A percentile compares a stretch with the other conserved stretches of the same genome.
Conservation (phyloP, 2,113 vertebrate genomes). For the Aviceda subcristata region DNA sequence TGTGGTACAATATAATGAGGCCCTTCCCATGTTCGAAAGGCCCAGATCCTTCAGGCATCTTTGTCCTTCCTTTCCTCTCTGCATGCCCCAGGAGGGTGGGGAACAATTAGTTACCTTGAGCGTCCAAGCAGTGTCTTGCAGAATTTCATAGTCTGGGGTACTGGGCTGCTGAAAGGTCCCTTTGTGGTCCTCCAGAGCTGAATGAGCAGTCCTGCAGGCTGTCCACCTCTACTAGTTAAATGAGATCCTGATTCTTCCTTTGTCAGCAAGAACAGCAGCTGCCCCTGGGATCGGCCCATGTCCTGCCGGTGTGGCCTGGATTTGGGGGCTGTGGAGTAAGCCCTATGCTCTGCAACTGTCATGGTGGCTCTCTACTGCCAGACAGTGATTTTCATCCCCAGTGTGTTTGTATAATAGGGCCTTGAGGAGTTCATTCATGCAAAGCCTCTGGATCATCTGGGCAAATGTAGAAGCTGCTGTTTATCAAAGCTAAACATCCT, state of each 20-base stretch:
- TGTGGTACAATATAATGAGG: fast-evolving
- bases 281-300: background rate
- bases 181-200: background rate
- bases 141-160: background rate
- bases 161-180: background rate
- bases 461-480: background rate
- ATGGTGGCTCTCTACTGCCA: background rate
- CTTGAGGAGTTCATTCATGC: background rate
- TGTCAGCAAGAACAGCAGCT: background rate
- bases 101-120: background rate
- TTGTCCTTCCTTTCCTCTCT: background rate
- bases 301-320: background rate
- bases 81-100: background rate
- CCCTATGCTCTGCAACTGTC: no score
- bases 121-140: background rate
- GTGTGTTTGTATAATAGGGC: no score
- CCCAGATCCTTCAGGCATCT: no score
- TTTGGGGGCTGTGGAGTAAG: background rate
- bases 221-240: no score
- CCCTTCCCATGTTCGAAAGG: background rate
- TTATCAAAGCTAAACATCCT: background rate
- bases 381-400: no score
- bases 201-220: background rate
- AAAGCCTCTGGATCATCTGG: background rate
- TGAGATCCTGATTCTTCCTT: background rate